Evolutionary conservation across 2,797 vertebrate genomes (phyloP).

Genomic region (Sphaeramia orbicularis): DNA sequence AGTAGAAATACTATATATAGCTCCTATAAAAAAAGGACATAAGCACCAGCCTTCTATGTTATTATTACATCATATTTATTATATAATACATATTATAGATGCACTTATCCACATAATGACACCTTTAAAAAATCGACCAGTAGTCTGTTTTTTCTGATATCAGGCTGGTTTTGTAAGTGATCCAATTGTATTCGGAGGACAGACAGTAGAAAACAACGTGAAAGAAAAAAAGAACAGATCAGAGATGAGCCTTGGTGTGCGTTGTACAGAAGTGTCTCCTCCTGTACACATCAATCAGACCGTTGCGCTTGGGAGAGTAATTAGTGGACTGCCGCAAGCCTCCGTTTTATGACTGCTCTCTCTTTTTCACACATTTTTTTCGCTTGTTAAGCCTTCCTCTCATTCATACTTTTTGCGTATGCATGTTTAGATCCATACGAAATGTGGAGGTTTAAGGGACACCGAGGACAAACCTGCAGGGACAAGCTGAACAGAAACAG

Average conservation of each 20-base stretch:
- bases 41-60: too few relatives aligned
- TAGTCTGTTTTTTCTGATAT: too few relatives aligned
- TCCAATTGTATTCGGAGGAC: conserved; percentile 21
- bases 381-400: conserved; percentile 60
- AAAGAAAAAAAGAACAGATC: conserved; percentile 37
- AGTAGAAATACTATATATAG: too few relatives aligned
- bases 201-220: conserved; percentile 3
- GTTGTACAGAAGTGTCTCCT: conserved; percentile 55
- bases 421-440: conserved; percentile 25
- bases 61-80: too few relatives aligned
- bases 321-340: conserved; percentile 73
- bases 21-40: too few relatives aligned
- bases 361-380: conserved; percentile 59
- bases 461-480: conserved; percentile 9
- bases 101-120: too few relatives aligned
- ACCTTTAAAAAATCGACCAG: too few relatives aligned
- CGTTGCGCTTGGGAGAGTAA: conserved; percentile 77
- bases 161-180: conserved; percentile 8
- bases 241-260: conserved; percentile 32
- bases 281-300: conserved; percentile 75
- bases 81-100: too few relatives aligned
- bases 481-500: too few relatives aligned
- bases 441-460: conserved; percentile 19
- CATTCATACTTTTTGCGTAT: conserved; percentile 60
- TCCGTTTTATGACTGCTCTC: conserved; percentile 74